Conservation (phyloP, 2,113 vertebrate species). For the Corythoichthys haematopterus region DNA sequence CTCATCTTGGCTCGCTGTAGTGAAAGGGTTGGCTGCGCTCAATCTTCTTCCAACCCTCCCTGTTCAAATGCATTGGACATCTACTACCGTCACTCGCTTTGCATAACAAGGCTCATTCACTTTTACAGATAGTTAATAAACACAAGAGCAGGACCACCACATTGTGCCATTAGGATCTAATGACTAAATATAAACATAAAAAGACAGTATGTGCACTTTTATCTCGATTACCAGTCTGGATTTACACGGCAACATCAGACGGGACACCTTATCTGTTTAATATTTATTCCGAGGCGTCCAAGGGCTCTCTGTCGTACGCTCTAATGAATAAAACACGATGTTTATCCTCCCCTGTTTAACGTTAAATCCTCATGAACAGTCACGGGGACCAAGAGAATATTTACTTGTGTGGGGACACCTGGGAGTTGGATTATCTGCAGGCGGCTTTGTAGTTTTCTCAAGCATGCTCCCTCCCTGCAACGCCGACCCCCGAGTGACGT, state of each 20-base stretch:
- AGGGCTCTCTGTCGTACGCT: slow-evolving; percentile 64
- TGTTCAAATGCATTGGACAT: too few species aligned
- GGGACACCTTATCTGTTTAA: slow-evolving; percentile 60
- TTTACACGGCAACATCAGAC: slow-evolving; percentile 42
- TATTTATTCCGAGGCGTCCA: slow-evolving; percentile 67
- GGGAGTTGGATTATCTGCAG: slow-evolving; percentile 68
- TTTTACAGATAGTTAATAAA: slow-evolving; percentile 1
- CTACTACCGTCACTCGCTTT: background rate
- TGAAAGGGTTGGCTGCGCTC: too few species aligned
- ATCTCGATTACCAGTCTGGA: slow-evolving; percentile 7
- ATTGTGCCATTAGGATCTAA: background rate
- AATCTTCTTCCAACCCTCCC: too few species aligned
- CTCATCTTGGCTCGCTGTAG: too few species aligned
- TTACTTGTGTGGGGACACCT: slow-evolving; percentile 62
- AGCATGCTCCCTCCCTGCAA: slow-evolving; percentile 17
- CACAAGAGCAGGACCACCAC: background rate
- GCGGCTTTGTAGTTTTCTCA: slow-evolving; percentile 72
- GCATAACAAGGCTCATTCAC: background rate
- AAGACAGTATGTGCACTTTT: background rate
- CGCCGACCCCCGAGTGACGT: slow-evolving; percentile 56
- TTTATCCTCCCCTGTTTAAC: slow-evolving; percentile 69
- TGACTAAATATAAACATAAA: slow-evolving; percentile 8
- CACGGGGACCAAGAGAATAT: slow-evolving; percentile 69
- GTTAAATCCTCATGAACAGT: slow-evolving; percentile 70
- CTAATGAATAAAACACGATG: slow-evolving; percentile 77